Conservation (phyloP, 1,140 invertebrate species). For the Magallana ariakensis region DNA sequence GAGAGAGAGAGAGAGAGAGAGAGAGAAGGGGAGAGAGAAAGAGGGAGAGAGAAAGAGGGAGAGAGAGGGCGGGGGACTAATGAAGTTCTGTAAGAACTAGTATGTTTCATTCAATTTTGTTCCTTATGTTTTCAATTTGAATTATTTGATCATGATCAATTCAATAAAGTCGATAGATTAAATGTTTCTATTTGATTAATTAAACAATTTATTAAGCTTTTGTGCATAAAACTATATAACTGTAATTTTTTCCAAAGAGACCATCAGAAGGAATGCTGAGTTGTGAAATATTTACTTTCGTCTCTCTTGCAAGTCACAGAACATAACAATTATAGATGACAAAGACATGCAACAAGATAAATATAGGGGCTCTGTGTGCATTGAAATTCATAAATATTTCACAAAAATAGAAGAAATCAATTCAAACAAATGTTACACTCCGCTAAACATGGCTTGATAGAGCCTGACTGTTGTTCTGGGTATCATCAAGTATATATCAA, state of each 20-base stretch:
- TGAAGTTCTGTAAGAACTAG: too few relatives aligned
- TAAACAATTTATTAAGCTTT: too few relatives aligned
- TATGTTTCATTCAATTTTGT: too few relatives aligned
- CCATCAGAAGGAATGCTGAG: not conserved
- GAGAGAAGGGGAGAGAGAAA: too few relatives aligned
- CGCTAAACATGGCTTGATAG: not conserved
- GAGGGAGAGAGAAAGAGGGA: too few relatives aligned
- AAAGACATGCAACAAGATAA: not conserved
- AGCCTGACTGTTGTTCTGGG: not conserved
- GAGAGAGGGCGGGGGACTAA: too few relatives aligned
- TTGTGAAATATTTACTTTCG: not conserved
- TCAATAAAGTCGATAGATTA: too few relatives aligned
- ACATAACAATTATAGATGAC: conserved; percentile 1
- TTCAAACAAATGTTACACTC: not conserved
- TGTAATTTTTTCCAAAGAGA: not conserved
- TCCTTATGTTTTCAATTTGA: too few relatives aligned
- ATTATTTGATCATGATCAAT: too few relatives aligned
- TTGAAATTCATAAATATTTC: conserved; percentile 19
- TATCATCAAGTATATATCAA: not conserved
- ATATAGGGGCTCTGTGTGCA: not conserved
- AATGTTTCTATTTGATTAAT: too few relatives aligned
- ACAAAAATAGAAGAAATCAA: not conserved
- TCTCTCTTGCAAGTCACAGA: not conserved
- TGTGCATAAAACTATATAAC: too few relatives aligned
- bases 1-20: too few relatives aligned